Conservation (phyloP, 1,140 invertebrate species). For the Penaeus chinensis region DNA sequence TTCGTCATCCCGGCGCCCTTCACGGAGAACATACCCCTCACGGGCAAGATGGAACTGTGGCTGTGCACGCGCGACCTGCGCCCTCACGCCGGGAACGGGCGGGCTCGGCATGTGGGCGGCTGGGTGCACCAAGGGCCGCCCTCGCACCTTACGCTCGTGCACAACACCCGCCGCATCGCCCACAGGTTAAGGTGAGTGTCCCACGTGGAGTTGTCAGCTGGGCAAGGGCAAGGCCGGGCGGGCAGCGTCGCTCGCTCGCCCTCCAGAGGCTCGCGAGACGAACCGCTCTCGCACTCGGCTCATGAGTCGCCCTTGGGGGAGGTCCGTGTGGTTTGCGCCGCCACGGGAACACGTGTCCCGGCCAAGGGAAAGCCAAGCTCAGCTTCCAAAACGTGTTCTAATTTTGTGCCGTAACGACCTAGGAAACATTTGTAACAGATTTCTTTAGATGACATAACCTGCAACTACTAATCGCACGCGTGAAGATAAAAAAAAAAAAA, state of each 20-base stretch:
- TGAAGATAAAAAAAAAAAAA: too few relatives aligned
- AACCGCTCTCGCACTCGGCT: too few relatives aligned
- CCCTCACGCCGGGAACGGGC: constrained; percentile 6
- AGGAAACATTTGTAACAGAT: too few relatives aligned
- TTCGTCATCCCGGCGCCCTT: constrained; percentile 21
- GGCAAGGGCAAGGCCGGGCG: neutral
- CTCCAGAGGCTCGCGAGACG: too few relatives aligned
- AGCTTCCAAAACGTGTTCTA: too few relatives aligned
- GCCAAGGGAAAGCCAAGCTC: too few relatives aligned
- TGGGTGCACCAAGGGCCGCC: constrained; percentile 44
- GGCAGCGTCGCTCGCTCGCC: neutral
- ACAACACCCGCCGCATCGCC: neutral
- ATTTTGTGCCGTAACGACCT: too few relatives aligned
- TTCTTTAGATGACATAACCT: too few relatives aligned
- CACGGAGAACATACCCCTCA: constrained; percentile 5
- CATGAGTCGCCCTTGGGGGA: too few relatives aligned
- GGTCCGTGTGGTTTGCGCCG: too few relatives aligned
- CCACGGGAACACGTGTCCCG: too few relatives aligned
- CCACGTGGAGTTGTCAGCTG: neutral
- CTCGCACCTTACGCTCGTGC: constrained; percentile 21
- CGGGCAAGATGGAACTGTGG: constrained; percentile 25
- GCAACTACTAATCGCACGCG: too few relatives aligned
- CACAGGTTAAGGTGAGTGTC: constrained; percentile 49
- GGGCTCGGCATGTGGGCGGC: constrained; percentile 40
- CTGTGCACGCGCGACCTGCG: constrained; percentile 43